These are phyloP conservation scores for Ranitomeya imitator DNA, from an alignment of 2,113 vertebrate genomes.

Conservation along the genomic window DNA sequence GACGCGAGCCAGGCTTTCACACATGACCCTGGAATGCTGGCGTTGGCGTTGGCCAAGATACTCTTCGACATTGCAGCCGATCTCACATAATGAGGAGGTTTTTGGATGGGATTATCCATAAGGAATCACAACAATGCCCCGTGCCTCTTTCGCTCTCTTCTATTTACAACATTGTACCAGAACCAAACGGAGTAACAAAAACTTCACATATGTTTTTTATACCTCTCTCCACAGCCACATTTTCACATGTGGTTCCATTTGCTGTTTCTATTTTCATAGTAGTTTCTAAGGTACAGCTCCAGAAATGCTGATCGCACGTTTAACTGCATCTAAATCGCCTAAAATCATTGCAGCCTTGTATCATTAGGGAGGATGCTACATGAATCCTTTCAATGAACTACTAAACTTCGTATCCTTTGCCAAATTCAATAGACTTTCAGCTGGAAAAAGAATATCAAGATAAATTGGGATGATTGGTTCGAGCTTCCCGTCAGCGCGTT, in stretches of 20 bases:
- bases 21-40: background rate
- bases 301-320: background rate
- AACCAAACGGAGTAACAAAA: constrained; percentile 34
- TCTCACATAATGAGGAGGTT: background rate
- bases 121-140: constrained; percentile 9
- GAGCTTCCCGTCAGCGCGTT: constrained; percentile 35
- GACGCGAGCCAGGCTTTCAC: background rate
- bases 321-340: constrained; percentile 6
- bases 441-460: constrained; percentile 41
- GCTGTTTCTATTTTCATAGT: constrained; percentile 59
- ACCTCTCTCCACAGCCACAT: constrained; percentile 9
- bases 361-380: background rate
- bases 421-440: background rate
- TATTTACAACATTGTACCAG: constrained; percentile 9
- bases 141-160: background rate
- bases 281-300: constrained; percentile 35
- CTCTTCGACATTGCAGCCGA: background rate
- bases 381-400: constrained; percentile 22
- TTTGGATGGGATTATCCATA: background rate
- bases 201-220: constrained; percentile 59
- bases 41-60: background rate
- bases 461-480: constrained; percentile 41
- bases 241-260: constrained; percentile 57
- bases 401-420: constrained; percentile 31
- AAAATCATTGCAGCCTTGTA: constrained; percentile 24